Evolutionary conservation across 1,140 invertebrate species (phyloP), one percentile per base, ranked within the genome.

Genomic region (Euura lappo): DNA sequence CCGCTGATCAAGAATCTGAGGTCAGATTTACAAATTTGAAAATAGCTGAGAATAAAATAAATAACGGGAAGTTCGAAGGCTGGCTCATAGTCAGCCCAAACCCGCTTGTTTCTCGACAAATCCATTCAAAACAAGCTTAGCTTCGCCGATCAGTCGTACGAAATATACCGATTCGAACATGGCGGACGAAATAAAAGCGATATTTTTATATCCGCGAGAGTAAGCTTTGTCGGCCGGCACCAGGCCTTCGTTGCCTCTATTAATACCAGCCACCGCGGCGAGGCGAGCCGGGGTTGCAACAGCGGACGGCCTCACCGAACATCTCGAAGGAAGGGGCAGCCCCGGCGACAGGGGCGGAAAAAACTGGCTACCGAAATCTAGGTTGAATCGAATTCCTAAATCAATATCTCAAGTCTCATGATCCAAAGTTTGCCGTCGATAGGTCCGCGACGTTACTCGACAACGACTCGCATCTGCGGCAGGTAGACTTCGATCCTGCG

Each of bases 141-240:
- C 28, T 28, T 28, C 1, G 28, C 28, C 28, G 28, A 28, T 28
- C 28, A 65, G 47, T 72, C 60, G 64, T 10, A 13, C 44, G 68
- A 13, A 44, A 69, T 7, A 69, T 8, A 69, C 68, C 8, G 51
- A 60, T 60, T 60, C 10, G 51, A 68, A 68, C 64, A 74, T 69
- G 51, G n/a, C 47, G 68, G 51, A 69, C 66, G 76, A 80, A 84
- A 85, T 83, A 81, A 86, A 82, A 83, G 80, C 78, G 82, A 79
- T 87, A 86, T 87, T 86, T 87, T 87, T 86, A 86, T 83, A 81
- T 82, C 79, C 78, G 80, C 80, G 77, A 78, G 70, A 65, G 80
- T 81, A 82, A 83, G 80, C 83, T 83, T 78, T 76, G 76, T 77
- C 78, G 80, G 78, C 72, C 76, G 80, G 79, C 77, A 80, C 78